These are phyloP conservation scores for Pagrus major DNA, from an alignment of 2,113 vertebrate genomes.

Conservation along the genomic window DNA sequence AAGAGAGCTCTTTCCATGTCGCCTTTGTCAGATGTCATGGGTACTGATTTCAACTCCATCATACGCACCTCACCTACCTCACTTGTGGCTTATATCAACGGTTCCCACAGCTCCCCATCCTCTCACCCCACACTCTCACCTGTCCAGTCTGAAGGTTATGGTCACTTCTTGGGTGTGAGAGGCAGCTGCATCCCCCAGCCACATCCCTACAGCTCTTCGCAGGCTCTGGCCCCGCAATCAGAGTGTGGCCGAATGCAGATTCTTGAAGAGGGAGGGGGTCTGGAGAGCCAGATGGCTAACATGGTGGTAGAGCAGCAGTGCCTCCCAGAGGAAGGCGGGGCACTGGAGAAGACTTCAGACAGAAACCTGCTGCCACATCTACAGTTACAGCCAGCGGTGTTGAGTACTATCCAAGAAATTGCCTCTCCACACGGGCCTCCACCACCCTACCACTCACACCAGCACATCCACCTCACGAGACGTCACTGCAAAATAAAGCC, in stretches of 20 bases:
- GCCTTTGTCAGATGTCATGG: conserved; percentile 91
- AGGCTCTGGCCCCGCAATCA: conserved; percentile 61
- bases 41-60: conserved; percentile 94
- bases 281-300: conserved; percentile 86
- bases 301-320: conserved; percentile 90
- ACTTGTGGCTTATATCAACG: conserved; percentile 94
- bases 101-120: conserved; percentile 87
- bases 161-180: conserved; percentile 93
- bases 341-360: conserved; percentile 56
- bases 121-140: conserved; percentile 85
- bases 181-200: conserved; percentile 90
- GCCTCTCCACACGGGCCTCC: conserved; percentile 85
- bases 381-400: conserved; percentile 49
- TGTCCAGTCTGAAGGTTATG: conserved; percentile 92
- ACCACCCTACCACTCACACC: conserved; percentile 89
- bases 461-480: conserved; percentile 75
- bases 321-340: conserved; percentile 59
- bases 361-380: conserved; percentile 74
- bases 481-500: conserved; percentile 69
- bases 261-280: conserved; percentile 84
- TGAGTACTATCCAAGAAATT: conserved; percentile 54
- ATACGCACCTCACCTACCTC: conserved; percentile 96
- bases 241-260: conserved; percentile 86
- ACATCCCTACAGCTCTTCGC: conserved; percentile 62
- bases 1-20: conserved; percentile 91